Percentiles rank a stretch among this genome's conserved stretches.
These are phyloP conservation scores for Pteruthius melanotis DNA, from an alignment of 2,113 vertebrate species.

Conservation along the genomic window DNA sequence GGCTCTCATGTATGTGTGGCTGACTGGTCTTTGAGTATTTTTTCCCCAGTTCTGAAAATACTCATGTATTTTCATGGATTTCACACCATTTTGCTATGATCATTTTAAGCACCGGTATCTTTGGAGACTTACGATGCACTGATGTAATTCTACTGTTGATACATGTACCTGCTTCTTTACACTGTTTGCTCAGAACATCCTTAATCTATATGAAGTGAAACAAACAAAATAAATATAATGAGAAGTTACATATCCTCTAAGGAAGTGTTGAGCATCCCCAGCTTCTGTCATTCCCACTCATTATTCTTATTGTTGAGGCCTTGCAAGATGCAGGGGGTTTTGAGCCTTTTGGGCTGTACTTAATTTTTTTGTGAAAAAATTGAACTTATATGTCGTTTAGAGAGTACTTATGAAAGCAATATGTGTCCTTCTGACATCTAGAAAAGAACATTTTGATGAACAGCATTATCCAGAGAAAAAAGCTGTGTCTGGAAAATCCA, in stretches of 20 bases:
- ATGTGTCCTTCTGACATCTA: conserved; percentile 51
- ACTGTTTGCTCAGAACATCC: not conserved
- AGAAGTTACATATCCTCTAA: not conserved
- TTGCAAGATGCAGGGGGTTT: not conserved
- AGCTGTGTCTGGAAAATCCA: not conserved
- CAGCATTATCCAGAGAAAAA: conserved; percentile 27
- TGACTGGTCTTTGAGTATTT: not conserved
- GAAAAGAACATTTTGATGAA: conserved; percentile 53
- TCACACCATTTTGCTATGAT: not conserved
- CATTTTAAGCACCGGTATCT: not conserved
- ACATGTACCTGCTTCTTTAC: not conserved
- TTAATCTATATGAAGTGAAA: not conserved
- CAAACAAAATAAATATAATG: not conserved
- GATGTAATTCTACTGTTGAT: not conserved
- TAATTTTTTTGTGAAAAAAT: not conserved
- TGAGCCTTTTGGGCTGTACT: not conserved
- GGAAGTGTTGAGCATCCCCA: not conserved
- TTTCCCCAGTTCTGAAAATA: not conserved
- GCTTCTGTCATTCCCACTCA: not conserved
- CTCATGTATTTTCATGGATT: not conserved
- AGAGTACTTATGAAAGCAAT: not conserved
- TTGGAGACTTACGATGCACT: not conserved
- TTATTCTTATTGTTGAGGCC: not conserved
- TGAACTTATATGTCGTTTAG: not conserved
- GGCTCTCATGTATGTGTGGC: conserved; percentile 70